Conservation (phyloP, 2,888 invertebrate species). For the Phengaris arion region DNA sequence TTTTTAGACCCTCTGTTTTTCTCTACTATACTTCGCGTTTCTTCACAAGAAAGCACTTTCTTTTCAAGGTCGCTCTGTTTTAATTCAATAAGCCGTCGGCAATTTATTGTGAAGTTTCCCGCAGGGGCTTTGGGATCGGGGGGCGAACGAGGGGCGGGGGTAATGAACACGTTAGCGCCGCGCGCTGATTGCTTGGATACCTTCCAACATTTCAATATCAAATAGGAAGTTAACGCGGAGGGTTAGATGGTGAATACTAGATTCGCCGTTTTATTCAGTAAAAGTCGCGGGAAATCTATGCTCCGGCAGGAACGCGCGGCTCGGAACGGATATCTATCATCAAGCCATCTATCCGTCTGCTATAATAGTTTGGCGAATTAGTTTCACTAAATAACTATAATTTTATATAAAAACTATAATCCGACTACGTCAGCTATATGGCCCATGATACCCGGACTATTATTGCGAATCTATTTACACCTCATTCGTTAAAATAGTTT, state of each 20-base stretch:
- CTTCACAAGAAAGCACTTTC: conserved; percentile 2
- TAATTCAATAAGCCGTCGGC: conserved; percentile 8
- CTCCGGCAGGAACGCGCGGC: not conserved
- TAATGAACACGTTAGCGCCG: conserved; percentile 24
- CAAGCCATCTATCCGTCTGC: too few species aligned
- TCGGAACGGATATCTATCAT: too few species aligned
- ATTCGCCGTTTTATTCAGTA: not conserved
- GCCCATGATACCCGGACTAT: too few species aligned
- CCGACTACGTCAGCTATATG: too few species aligned
- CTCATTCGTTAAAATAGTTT: too few species aligned
- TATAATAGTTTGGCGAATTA: too few species aligned
- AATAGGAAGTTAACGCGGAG: conserved; percentile 25
- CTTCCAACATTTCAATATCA: conserved; percentile 32
- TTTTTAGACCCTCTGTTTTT: too few species aligned
- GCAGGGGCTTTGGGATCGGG: not conserved
- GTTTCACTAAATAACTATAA: too few species aligned
- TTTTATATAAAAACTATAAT: too few species aligned
- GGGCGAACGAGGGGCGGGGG: not conserved
- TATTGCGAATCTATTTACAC: too few species aligned
- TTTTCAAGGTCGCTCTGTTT: conserved; percentile 6
- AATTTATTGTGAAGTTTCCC: conserved; percentile 8
- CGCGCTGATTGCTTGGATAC: conserved; percentile 31
- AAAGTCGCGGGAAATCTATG: not conserved
- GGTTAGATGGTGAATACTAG: not conserved
- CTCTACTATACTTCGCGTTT: not conserved